Evolutionary conservation across 2,888 invertebrate species (phyloP), one percentile per base, ranked within the genome.

Genomic region (Hoplodrina ambigua): DNA sequence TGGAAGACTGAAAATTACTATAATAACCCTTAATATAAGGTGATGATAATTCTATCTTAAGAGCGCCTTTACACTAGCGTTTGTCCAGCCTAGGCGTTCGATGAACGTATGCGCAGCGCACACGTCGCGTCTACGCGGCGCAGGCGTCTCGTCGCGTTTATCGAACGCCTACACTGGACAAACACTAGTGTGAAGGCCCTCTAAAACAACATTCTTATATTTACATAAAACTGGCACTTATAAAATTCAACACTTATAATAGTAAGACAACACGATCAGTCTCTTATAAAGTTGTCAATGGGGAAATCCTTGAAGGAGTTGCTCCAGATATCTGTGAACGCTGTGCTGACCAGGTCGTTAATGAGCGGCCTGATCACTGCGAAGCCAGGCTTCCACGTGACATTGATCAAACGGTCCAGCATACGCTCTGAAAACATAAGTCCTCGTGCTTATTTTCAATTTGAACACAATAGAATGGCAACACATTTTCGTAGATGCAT

Each of bases 281-380:
- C 88, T 69, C 90, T 95, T 69, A 98, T 96, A 78, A 98, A 96
- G 75, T 96, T 93, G 1, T 97, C 96, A 56, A 98, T 92, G 0
- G 98, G 97, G 90, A 98, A 98, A 89, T 97, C 93, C 77, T 96
- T 96, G 89, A 98, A 98, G 62, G 97, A 97, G 69, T 96, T 96
- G 86, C 97, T 98, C 92, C 98, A 98, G 80, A 98, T 98, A 75
- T 98, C 97, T 0, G 98, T 98, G 91, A 98, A 98, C 8, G 98
- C 98, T 0, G 97, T 97, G 89, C 98, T 97, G 75, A 98, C 98
- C 72, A 98, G 94, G 89, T 98, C 98, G 91, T 98, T 98, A 86
- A 98, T 98, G 61, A 98, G 93, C 0, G 98, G 98, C 74, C 97
- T 96, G 64, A 98, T 96, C 53, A 98, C 94, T 1, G 97, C 97